Percentiles rank a stretch among this genome's conserved stretches.
phyloP scores from a whole-genome alignment of 1,140 invertebrate genomes.

The Varroa destructor region DNA sequence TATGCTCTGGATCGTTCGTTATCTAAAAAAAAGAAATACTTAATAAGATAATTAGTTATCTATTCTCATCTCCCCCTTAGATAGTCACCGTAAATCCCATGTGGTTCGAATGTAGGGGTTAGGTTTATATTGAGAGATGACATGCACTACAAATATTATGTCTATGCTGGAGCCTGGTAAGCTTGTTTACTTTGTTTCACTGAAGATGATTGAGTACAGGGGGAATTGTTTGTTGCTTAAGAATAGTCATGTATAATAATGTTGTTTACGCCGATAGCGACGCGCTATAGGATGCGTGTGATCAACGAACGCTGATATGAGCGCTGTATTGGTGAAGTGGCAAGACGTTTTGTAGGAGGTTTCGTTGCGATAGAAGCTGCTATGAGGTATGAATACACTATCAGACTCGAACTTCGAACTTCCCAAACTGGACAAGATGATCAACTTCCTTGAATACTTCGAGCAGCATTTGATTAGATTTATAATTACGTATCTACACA shows the following conservation, averaged over 20 bases:
- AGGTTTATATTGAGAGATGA: no score
- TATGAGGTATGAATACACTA: slow-evolving; percentile 10
- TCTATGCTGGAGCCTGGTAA: slow-evolving; percentile 35
- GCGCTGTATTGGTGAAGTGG: background rate
- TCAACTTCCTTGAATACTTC: slow-evolving; percentile 14
- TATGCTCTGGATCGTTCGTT: slow-evolving; percentile 45
- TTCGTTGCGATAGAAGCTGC: slow-evolving; percentile 3
- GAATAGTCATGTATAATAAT: no score
- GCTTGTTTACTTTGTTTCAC: no score
- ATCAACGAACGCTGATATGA: background rate
- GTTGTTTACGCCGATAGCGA: background rate
- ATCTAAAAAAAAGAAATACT: slow-evolving; percentile 46
- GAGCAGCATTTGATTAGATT: background rate
- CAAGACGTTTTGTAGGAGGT: background rate
- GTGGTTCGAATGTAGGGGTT: background rate
- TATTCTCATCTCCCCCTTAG: background rate
- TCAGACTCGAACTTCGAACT: background rate
- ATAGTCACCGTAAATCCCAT: background rate
- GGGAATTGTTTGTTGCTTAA: no score
- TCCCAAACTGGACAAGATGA: background rate
- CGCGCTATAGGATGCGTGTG: slow-evolving; percentile 13
- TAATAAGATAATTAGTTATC: slow-evolving; percentile 37
- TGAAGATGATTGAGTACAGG: no score
- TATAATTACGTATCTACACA: no score
- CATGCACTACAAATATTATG: slow-evolving; percentile 38